Evolutionary conservation across 2,797 vertebrate genomes (phyloP).

Genomic region (Rhinophrynus dorsalis): DNA sequence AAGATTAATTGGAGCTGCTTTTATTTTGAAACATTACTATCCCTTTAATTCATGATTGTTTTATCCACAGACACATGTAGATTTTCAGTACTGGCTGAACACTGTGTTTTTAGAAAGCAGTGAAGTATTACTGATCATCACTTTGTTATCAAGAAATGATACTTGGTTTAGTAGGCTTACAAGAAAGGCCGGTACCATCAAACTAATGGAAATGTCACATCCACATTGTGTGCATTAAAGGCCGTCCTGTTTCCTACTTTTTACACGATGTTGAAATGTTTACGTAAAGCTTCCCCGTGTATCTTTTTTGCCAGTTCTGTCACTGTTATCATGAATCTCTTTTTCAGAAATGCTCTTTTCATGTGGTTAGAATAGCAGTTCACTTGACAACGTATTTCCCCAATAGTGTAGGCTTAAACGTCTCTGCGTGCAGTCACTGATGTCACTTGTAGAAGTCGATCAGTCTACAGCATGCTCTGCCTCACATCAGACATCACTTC

Average conservation of each 20-base stretch:
- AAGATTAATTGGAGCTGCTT: no score
- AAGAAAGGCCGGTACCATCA: neutral
- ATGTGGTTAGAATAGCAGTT: conserved; percentile 10
- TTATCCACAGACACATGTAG: no score
- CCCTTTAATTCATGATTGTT: no score
- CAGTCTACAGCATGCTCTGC: no score
- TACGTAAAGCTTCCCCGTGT: neutral
- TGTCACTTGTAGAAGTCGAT: neutral
- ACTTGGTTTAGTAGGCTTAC: neutral
- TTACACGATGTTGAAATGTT: neutral
- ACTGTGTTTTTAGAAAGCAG: no score
- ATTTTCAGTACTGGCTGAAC: no score
- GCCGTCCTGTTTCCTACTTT: neutral
- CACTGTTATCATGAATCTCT: neutral
- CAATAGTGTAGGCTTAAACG: neutral
- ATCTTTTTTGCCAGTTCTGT: neutral
- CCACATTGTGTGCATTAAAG: neutral
- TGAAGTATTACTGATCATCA: neutral
- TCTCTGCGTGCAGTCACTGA: neutral
- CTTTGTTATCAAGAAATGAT: neutral
- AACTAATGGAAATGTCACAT: neutral
- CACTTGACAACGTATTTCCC: conserved; percentile 7
- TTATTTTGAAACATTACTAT: no score
- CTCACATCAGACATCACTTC: no score
- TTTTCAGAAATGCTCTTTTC: conserved; percentile 28